Base-by-base conservation (phyloP, 2,888 invertebrate species). In the Silvanus unidentatus region DNA sequence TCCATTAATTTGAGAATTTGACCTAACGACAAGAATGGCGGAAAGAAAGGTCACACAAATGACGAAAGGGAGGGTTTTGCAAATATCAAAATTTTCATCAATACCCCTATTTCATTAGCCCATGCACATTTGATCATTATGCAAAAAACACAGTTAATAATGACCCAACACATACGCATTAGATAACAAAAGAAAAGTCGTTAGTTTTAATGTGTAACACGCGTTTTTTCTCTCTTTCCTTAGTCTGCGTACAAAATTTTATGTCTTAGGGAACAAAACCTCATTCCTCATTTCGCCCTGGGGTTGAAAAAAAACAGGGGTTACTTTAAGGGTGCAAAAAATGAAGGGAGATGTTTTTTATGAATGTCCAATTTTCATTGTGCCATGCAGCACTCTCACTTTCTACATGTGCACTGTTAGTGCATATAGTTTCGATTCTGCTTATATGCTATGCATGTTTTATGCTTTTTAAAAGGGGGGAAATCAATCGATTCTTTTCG, bases 401-500 rank as follows among this genome's bases (percentile, higher is more conserved):
- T 22, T 22, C 22, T 22, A 3, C 8, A 22, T 8, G 8, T 22
- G 22, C n/a, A n/a, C n/a, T n/a, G 22, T 22, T 22, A 22, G 22
- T 22, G 22, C 22, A 22, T n/a, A n/a, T 22, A n/a, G 32, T 66
- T 62, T 69, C 65, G 68, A 68, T 68, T n/a, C n/a, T n/a, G n/a
- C 67, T 60, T 52, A 56, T 59, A 59, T 40, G 55, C 51, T 50
- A 58, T 32, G n/a, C 32, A 32, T 32, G 22, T 32, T 32, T 32
- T 32, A 32, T 37, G 14, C 15, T 15, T 37, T 15, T 13, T 37
- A 9, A 12, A 15, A 37, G 37, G 37, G 37, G 63, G 65, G 63
- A 63, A 62, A 66, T 66, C 65, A 66, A 70, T 70, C 69, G 68
- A 70, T 68, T 63, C 50, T 59, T 68, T 56, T 70, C 70, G 70